Evolutionary conservation across 2,797 vertebrate genomes (phyloP), one percentile per base, ranked within the genome.

Genomic region (Salmo trutta): DNA sequence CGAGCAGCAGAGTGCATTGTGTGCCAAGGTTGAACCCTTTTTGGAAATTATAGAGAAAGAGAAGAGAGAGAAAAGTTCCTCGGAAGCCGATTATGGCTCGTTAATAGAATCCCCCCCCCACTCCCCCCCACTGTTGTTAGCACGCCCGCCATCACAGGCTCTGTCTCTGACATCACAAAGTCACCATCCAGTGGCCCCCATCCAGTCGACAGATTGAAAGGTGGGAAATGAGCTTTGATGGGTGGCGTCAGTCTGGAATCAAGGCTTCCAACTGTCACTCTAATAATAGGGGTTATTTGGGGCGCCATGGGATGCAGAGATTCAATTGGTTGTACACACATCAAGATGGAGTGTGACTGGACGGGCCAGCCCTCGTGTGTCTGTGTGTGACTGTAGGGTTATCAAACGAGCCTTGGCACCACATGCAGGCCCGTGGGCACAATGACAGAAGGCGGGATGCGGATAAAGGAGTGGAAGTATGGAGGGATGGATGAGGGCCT

Each of bases 271-370:
- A 72, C 73, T 71, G 76, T 27, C 68, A 27, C 10, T 31, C 70
- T 82, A 85, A 91, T 87, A 90, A 89, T 77, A 87, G 82, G 83
- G 21, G 73, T 87, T 75, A 87, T 87, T 75, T 88, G 85, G 85
- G 76, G 84, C 75, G 74, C 76, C 15, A 79, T 80, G 71, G 68
- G 83, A 81, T 80, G 72, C 19, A 5, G 15, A 64, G 66, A 77
- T 53, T 77, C 65, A 81, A 87, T 81, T 87, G 81, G 85, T 83
- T 83, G 84, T 84, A 84, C 82, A 82, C 81, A 79, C 67, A 54
- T 54, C 52, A 77, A 86, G 79, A 86, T 82, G 85, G 82, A 83
- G 54, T 7, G 54, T 31, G 53, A 56, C 59, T 33, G 29, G 84
- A 83, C 76, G 73, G 31, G 5, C 16, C 76, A 86, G 88, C 81